Percentiles rank a stretch among this genome's conserved stretches.
Conservation (phyloP, 2,113 vertebrate genomes). For the Zosterops lateralis region DNA sequence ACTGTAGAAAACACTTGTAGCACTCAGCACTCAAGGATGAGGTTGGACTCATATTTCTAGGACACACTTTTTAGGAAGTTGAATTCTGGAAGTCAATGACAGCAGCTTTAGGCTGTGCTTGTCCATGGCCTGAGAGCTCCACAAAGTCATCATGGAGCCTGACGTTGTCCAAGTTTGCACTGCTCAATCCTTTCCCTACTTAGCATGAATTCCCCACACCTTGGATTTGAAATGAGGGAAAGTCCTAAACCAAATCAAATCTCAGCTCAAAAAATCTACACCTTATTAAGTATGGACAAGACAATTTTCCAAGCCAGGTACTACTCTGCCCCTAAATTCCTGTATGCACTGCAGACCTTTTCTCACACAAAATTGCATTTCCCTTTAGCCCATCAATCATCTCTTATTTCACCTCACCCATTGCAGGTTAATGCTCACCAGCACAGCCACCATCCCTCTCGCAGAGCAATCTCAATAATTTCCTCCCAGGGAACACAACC, state of each 20-base stretch:
- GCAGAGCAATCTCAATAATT: not conserved
- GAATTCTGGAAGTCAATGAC: not conserved
- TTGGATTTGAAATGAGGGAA: not conserved
- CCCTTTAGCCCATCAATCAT: not conserved
- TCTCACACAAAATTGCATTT: not conserved
- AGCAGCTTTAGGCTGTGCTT: not conserved
- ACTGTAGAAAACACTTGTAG: not conserved
- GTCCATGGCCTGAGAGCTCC: not conserved
- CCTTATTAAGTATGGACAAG: not conserved
- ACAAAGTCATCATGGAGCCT: not conserved
- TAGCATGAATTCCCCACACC: not conserved
- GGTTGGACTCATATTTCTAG: not conserved
- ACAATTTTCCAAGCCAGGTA: not conserved
- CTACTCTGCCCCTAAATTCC: not conserved
- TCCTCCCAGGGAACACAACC: not conserved
- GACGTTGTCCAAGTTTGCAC: not conserved
- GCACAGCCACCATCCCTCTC: not conserved
- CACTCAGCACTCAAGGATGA: not conserved
- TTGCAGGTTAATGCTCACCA: not conserved
- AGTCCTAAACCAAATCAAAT: not conserved
- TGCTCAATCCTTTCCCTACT: not conserved
- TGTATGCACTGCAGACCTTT: not conserved
- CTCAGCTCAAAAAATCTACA: not conserved
- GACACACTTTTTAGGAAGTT: not conserved
- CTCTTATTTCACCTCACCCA: not conserved